These are phyloP conservation scores for Aselliscus stoliczkanus DNA, from an alignment of 2,797 vertebrate species.

Conservation along the genomic window DNA sequence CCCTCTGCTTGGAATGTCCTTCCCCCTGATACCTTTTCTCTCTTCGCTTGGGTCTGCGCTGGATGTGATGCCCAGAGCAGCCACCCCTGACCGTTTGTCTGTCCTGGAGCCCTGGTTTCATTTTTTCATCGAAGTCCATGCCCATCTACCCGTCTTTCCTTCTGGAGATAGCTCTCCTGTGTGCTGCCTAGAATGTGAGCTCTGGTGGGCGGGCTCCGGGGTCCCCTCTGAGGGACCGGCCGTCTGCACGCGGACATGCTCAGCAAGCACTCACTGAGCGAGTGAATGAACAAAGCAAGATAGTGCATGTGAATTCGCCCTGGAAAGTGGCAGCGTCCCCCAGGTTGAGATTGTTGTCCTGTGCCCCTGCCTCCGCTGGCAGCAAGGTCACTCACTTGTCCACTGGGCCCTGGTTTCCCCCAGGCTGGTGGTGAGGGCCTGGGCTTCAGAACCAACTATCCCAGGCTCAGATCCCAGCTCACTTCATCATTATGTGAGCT, in stretches of 20 bases:
- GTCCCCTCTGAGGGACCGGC: background rate
- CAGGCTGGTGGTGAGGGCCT: background rate
- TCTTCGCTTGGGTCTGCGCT: background rate
- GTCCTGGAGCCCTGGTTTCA: background rate
- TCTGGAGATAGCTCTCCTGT: background rate
- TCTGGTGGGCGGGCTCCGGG: background rate
- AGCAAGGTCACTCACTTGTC: background rate
- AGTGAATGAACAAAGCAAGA: background rate
- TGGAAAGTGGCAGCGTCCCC: background rate
- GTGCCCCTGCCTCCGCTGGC: background rate
- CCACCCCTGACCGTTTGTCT: background rate
- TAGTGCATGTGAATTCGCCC: background rate
- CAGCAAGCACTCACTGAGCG: background rate
- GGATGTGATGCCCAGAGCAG: background rate
- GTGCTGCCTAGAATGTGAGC: background rate
- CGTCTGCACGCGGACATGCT: background rate
- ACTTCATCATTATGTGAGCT: background rate
- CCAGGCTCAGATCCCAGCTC: background rate
- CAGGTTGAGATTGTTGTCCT: rapidly evolving
- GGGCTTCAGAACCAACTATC: background rate
- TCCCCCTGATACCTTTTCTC: background rate
- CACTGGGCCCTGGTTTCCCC: background rate
- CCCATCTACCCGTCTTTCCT: background rate
- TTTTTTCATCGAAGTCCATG: background rate
- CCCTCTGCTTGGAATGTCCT: background rate